Evolutionary conservation across 2,888 invertebrate species (phyloP).

Genomic region (Pogonocherus hispidulus): DNA sequence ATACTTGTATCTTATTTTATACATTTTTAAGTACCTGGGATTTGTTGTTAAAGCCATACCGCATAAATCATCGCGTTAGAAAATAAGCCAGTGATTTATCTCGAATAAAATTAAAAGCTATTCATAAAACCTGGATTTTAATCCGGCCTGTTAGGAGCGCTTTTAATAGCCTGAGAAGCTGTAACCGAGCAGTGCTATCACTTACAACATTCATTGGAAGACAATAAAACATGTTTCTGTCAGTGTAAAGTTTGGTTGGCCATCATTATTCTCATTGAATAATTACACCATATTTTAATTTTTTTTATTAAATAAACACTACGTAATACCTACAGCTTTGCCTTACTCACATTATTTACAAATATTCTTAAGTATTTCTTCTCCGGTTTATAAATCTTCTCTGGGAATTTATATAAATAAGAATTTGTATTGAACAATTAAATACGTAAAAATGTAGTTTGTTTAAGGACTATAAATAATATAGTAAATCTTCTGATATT

Average conservation of each 20-base stretch:
- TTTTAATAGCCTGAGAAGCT: slow-evolving; percentile 8
- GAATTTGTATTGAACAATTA: too few relatives aligned
- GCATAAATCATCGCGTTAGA: slow-evolving; percentile 10
- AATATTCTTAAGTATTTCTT: neutral
- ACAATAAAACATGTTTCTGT: slow-evolving; percentile 13
- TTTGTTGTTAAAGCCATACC: slow-evolving; percentile 2
- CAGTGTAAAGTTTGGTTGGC: slow-evolving; percentile 4
- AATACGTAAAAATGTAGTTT: too few relatives aligned
- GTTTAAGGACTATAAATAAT: too few relatives aligned
- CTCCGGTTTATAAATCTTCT: too few relatives aligned
- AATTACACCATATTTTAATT: neutral
- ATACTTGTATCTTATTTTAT: neutral
- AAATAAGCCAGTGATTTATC: slow-evolving; percentile 18
- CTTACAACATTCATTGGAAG: slow-evolving; percentile 9
- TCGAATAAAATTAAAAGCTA: slow-evolving; percentile 19
- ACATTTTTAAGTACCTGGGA: neutral
- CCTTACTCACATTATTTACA: neutral
- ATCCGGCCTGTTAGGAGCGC: slow-evolving; percentile 5
- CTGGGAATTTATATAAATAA: too few relatives aligned
- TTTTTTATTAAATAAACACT: neutral
- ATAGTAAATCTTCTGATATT: too few relatives aligned
- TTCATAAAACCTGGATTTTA: slow-evolving; percentile 14
- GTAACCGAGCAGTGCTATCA: slow-evolving; percentile 15
- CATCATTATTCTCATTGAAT: neutral
- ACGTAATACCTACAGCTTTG: neutral